These are phyloP conservation scores for Eretmocerus hayati DNA, from an alignment of 2,888 invertebrate species.

Conservation along the genomic window DNA sequence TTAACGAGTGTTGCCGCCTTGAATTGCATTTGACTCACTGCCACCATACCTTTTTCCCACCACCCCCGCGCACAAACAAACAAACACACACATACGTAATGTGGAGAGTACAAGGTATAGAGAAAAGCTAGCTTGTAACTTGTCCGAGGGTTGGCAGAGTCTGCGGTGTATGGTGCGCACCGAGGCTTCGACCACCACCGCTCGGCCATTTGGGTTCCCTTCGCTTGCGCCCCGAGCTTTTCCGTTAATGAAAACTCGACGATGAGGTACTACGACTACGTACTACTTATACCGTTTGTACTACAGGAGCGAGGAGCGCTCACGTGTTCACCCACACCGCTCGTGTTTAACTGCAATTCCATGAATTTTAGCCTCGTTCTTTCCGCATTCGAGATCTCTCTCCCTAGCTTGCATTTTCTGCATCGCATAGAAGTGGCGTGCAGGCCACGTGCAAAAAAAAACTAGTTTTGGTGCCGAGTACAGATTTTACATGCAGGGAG, in stretches of 20 bases:
- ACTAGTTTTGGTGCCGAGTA: too few species aligned
- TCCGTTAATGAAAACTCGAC: slow-evolving; percentile 37
- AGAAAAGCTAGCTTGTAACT: too few species aligned
- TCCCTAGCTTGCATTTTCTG: not conserved
- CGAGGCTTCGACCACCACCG: not conserved
- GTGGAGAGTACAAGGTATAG: slow-evolving; percentile 8
- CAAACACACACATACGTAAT: slow-evolving; percentile 20
- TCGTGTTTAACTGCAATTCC: too few species aligned
- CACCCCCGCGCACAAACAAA: not conserved
- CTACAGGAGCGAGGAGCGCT: not conserved
- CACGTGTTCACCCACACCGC: too few species aligned
- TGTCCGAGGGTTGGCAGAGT: too few species aligned
- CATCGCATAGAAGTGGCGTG: not conserved
- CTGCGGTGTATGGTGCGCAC: too few species aligned
- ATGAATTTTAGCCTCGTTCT: not conserved
- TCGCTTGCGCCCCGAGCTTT: slow-evolving; percentile 23
- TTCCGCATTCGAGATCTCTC: not conserved
- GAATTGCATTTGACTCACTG: slow-evolving; percentile 7
- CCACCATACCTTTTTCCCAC: not conserved
- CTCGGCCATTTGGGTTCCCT: not conserved
- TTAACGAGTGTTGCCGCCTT: slow-evolving; percentile 3
- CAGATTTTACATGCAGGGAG: too few species aligned
- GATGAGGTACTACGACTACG: slow-evolving; percentile 10
- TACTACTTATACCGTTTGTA: not conserved
- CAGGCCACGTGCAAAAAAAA: not conserved